Evolutionary conservation across 2,113 vertebrate species (phyloP), one percentile per base, ranked within the genome.

Genomic region (Crotophaga sulcirostris): DNA sequence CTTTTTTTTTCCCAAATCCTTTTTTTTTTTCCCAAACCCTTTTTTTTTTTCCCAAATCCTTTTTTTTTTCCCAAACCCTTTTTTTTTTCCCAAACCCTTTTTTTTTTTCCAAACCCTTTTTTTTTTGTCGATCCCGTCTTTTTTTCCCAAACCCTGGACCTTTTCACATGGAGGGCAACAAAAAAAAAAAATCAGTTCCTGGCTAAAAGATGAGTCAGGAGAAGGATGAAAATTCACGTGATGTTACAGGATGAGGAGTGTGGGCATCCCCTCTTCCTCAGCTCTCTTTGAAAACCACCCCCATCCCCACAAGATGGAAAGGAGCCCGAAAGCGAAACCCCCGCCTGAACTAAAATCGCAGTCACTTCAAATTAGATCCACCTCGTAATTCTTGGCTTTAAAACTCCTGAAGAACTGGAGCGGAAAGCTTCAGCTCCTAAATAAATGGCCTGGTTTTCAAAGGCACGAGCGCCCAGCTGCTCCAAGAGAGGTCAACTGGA

Each of bases 281-380:
- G 66, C 77, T 14, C 44, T 3, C 73, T 45, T 44, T 29, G 7
- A 56, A 67, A 87, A 68, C 58, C 79, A 80, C 87, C n/a, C n/a
- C n/a, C 59, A 34, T 67, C 89, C 62, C 73, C 78, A 24, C 16
- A 16, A 42, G 17, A 63, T 26, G 34, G 4, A 89, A 92, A 79
- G 44, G 62, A 92, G 77, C 81, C 87, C 10, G 28, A 88, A 90
- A 95, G 88, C 4, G 20, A 96, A 96, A 84, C 96, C 80, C 80
- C 83, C 7, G 80, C 76, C 80, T 55, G 79, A 87, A 87, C 78
- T 52, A 68, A 95, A 92, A 93, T 87, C 88, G 56, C 92, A 88
- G 86, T 96, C 94, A 15, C 94, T 90, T 96, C 90, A 77, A 84
- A 95, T 96, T 96, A 96, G 64, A 89, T 92, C 90, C 94, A 90